Evolutionary conservation across 2,113 vertebrate genomes (phyloP).

Genomic region (Rhinoptilus africanus): DNA sequence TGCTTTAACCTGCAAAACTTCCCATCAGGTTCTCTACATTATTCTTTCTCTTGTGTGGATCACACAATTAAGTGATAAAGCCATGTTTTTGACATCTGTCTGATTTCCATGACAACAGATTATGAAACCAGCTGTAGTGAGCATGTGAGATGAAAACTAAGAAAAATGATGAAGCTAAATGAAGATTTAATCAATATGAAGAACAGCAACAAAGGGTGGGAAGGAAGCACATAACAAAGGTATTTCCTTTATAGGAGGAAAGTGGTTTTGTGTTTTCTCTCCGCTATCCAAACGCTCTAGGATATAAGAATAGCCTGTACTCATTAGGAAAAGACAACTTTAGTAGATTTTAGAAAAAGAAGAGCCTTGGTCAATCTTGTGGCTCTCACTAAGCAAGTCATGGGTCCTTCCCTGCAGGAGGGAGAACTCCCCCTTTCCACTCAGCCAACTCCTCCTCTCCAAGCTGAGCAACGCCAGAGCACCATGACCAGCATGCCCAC

Average conservation of each 20-base stretch:
- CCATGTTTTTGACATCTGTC: conserved; percentile 64
- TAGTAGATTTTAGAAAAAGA: not conserved
- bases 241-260: not conserved
- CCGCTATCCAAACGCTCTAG: not conserved
- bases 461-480: not conserved
- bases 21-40: not conserved
- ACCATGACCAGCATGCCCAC: not conserved
- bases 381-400: not conserved
- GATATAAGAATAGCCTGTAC: not conserved
- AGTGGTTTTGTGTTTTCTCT: not conserved
- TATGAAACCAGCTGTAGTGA: conserved; percentile 42
- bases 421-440: not conserved
- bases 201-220: not conserved
- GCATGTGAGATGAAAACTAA: not conserved
- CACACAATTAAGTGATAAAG: conserved; percentile 43
- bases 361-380: not conserved
- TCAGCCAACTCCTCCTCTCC: not conserved
- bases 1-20: not conserved
- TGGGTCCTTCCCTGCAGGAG: not conserved
- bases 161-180: conserved; percentile 30
- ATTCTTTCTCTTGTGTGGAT: conserved; percentile 12
- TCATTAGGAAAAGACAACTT: not conserved
- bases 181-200: conserved; percentile 37
- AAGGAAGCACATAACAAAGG: not conserved
- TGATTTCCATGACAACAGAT: conserved; percentile 75